These are phyloP conservation scores for Thunnus albacares DNA, from an alignment of 2,797 vertebrate genomes.

Conservation along the genomic window DNA sequence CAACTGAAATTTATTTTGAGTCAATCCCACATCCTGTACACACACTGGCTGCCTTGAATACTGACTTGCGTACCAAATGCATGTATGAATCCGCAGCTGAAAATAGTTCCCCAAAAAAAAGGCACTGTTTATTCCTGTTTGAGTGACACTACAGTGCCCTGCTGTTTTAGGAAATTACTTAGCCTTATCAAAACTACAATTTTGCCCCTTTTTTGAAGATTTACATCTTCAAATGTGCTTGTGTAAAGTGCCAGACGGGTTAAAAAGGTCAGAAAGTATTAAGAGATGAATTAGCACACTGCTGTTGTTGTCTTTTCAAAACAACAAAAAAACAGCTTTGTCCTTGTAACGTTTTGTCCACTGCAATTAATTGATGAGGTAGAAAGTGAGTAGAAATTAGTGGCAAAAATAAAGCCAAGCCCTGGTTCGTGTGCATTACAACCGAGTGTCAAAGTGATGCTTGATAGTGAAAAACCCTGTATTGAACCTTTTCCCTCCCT, in stretches of 20 bases:
- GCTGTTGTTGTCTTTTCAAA: constrained; percentile 12
- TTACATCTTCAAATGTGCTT: not conserved
- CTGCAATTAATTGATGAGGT: constrained; percentile 46
- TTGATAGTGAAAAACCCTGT: constrained; percentile 21
- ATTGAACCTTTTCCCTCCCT: constrained; percentile 61
- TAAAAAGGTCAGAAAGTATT: not conserved
- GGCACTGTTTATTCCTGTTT: too few relatives aligned
- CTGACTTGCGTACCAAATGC: not conserved
- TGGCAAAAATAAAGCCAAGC: constrained; percentile 23
- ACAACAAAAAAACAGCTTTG: not conserved
- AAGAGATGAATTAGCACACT: not conserved
- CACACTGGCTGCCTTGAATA: not conserved
- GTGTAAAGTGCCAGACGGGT: not conserved
- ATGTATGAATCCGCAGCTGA: not conserved
- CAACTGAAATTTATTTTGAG: not conserved
- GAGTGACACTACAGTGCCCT: too few relatives aligned
- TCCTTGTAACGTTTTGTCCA: constrained; percentile 7
- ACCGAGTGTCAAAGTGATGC: constrained; percentile 52
- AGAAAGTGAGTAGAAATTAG: constrained; percentile 44
- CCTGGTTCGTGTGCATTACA: constrained; percentile 36
- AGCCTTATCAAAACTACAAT: not conserved
- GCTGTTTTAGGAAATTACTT: not conserved
- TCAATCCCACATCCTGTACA: not conserved
- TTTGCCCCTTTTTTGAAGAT: not conserved
- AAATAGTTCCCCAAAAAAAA: not conserved